Base-by-base conservation (phyloP, 2,888 invertebrate species). In the Strigamia transsilvanica region DNA sequence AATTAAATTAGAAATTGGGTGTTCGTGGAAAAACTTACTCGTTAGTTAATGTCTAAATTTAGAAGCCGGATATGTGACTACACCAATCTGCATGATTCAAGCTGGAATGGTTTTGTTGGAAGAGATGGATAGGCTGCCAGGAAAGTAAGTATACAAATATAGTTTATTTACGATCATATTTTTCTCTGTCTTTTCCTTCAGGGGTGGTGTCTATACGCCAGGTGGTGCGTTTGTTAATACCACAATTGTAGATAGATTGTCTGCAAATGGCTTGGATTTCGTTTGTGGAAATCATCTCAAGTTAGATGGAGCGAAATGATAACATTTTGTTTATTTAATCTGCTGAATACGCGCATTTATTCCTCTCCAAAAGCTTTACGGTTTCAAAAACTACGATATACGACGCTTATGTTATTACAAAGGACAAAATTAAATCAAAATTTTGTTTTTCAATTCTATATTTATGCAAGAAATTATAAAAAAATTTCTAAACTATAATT, bases 191-290 rank as follows among this genome's bases (percentile, higher is more conserved):
- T 87, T 80, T 85, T 85, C 84, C 89, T 90, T 82, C 88, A 95
- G 94, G 12, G 96, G 96, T 46, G 98, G 98, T 13, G 96, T 97
- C 1, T 90, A 93, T 83, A 91, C 97, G 0, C 94, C 98, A 0
- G 97, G 93, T 0, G 92, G 92, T 15, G 96, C 96, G 0, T 98
- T 98, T 89, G 90, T 90, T 0, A 91, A 95, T 84, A 97, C 98
- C 0, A 91, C 91, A 34, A 89, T 97, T 32, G 91, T 96, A 83
- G 90, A 93, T 46, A 91, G 93, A 84, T 90, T 98, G 27, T 90
- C 91, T 82, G 91, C 93, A 80, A 92, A 93, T 87, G 93, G 92
- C 38, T 42, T 79, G 41, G 79, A 79, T 2, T 38, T 79, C 38
- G 42, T 79, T 42, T 34, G 12, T 34, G 79, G 42, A 27, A 27